These are phyloP conservation scores for Pheosia gnoma DNA, from an alignment of 2,888 invertebrate genomes.

Conservation along the genomic window DNA sequence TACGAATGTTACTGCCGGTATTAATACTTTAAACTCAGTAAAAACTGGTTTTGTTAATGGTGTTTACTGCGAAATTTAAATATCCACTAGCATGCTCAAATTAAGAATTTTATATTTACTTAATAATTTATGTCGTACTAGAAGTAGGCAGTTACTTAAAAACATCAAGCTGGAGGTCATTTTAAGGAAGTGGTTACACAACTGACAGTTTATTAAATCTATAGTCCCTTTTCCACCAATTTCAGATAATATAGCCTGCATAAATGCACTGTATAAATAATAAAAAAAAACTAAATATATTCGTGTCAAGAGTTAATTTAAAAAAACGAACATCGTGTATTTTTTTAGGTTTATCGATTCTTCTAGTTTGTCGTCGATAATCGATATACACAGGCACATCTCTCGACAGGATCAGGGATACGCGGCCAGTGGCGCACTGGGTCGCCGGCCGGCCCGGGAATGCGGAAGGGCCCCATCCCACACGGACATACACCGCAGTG, in stretches of 20 bases:
- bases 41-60: neutral
- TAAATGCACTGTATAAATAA: too few relatives aligned
- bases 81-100: neutral
- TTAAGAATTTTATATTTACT: neutral
- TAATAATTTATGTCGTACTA: neutral
- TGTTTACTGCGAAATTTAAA: neutral
- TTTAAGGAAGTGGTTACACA: too few relatives aligned
- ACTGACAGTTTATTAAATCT: too few relatives aligned
- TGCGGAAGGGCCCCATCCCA: conserved; percentile 71
- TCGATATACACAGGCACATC: conserved; percentile 48
- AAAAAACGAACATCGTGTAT: too few relatives aligned
- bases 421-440: conserved; percentile 80
- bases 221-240: too few relatives aligned
- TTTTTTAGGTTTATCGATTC: neutral
- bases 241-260: too few relatives aligned
- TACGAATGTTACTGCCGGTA: neutral
- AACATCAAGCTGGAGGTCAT: too few relatives aligned
- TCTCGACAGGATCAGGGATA: conserved; percentile 79
- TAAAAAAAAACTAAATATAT: too few relatives aligned
- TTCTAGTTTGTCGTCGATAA: conserved; percentile 27
- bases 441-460: conserved; percentile 74
- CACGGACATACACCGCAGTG: conserved; percentile 47
- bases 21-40: neutral
- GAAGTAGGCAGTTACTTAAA: too few relatives aligned
- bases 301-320: too few relatives aligned